phyloP scores from a whole-genome alignment of 1,140 invertebrate species.

The Meloidogyne floridensis region DNA sequence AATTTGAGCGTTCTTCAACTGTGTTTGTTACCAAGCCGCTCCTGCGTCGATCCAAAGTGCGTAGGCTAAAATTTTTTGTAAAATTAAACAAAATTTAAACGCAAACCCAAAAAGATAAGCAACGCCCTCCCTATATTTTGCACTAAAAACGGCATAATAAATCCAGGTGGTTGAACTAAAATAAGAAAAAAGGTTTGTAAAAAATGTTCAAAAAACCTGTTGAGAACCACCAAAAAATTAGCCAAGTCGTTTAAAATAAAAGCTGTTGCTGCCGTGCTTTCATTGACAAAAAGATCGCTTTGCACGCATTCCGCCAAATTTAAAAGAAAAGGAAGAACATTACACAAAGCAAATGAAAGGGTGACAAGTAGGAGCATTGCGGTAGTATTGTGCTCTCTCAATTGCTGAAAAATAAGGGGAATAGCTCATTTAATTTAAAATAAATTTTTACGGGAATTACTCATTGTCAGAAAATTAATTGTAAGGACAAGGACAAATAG shows the following conservation, averaged over 20 bases:
- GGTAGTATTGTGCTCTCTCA: constrained; percentile 59
- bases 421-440: no score
- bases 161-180: constrained; percentile 47
- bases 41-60: not conserved
- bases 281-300: constrained; percentile 51
- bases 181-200: not conserved
- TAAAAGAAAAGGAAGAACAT: constrained; percentile 58
- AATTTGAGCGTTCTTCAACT: not conserved
- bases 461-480: no score
- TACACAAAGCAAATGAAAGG: constrained; percentile 58
- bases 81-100: not conserved
- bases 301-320: constrained; percentile 59
- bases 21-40: not conserved
- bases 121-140: constrained; percentile 45
- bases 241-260: constrained; percentile 60
- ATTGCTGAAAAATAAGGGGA: constrained; percentile 45
- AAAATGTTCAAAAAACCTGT: constrained; percentile 15
- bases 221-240: constrained; percentile 56
- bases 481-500: no score
- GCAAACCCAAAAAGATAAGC: constrained; percentile 33
- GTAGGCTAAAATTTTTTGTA: not conserved
- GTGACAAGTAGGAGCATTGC: constrained; percentile 61
- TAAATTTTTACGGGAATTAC: no score
- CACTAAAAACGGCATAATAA: constrained; percentile 45
- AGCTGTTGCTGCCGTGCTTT: constrained; percentile 51